Evolutionary conservation across 2,797 vertebrate species (phyloP).

Genomic region (Siniperca scherzeri): DNA sequence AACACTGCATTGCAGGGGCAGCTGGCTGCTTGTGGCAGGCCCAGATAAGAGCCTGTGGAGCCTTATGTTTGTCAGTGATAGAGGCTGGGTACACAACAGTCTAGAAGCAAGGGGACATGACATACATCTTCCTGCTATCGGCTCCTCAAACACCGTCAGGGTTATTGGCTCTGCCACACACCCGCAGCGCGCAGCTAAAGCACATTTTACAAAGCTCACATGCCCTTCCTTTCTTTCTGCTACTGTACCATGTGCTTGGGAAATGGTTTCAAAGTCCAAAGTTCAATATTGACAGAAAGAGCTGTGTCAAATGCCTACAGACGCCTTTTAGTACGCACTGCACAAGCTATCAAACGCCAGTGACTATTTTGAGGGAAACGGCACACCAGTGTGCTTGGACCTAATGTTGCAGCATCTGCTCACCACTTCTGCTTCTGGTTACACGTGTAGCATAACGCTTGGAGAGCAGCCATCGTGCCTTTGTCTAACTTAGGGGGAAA

Average conservation of each 20-base stretch:
- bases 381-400: constrained; percentile 8
- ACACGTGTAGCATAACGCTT: neutral
- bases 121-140: constrained; percentile 73
- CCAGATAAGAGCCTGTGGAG: constrained; percentile 77
- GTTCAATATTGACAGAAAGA: constrained; percentile 70
- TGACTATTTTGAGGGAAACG: constrained; percentile 49
- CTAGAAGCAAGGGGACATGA: constrained; percentile 62
- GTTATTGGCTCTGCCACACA: constrained; percentile 57
- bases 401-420: constrained; percentile 17
- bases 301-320: constrained; percentile 41
- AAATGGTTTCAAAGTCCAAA: constrained; percentile 59
- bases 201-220: constrained; percentile 54
- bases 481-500: neutral
- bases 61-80: constrained; percentile 78
- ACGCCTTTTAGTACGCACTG: constrained; percentile 20
- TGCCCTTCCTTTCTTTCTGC: constrained; percentile 37
- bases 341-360: constrained; percentile 26
- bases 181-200: constrained; percentile 24
- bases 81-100: constrained; percentile 67
- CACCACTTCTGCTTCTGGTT: neutral
- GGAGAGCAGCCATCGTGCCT: neutral
- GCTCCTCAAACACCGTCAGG: constrained; percentile 72
- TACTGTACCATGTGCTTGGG: constrained; percentile 42
- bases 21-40: constrained; percentile 77
- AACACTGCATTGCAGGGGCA: constrained; percentile 84